Evolutionary conservation across 1,140 invertebrate genomes (phyloP), one percentile per base, ranked within the genome.

Genomic region (Drosophila bocqueti): DNA sequence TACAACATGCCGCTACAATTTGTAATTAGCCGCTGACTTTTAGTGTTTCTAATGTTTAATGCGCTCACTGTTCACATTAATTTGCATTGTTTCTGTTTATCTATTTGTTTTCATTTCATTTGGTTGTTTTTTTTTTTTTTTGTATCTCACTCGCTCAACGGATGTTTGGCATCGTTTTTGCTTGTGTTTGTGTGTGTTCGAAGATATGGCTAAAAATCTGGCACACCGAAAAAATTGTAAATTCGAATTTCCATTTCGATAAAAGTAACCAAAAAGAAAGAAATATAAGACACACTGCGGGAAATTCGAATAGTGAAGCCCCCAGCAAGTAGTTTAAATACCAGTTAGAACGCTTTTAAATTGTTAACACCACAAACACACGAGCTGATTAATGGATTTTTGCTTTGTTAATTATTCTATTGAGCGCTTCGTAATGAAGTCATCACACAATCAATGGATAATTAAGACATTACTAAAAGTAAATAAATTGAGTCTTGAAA

Each of bases 161-260:
- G 84, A 87, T 89, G 83, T 87, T 87, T 87, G 76, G 83, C 83
- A 80, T 69, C 80, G 64, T 89, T 86, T 82, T 67, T 42, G n/a
- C 7, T 13, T 29, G 34, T 38, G 43, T 31, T 21, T 26, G 29
- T 29, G 29, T 36, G 55, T 47, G 42, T 21, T 6, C 38, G 77
- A 52, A 46, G 66, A 49, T 36, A 57, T 57, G 47, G 42, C 52
- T 55, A 67, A 78, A 74, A 69, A 79, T 65, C 72, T 83, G 64
- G 83, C 83, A 83, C 83, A 87, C 59, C 43, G 29, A 59, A 69
- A 52, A 63, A 55, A 75, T 60, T 71, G 45, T 59, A 71, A 67
- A 73, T 73, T 73, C 54, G 69, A 59, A 36, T 72, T 73, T 73
- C 54, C 66, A 59, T 29, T 72, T 58, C 66, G 29, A 72, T 60